Percentiles rank a stretch among this genome's conserved stretches.
Conservation (phyloP, 2,888 invertebrate species). For the Geophilus truncorum region DNA sequence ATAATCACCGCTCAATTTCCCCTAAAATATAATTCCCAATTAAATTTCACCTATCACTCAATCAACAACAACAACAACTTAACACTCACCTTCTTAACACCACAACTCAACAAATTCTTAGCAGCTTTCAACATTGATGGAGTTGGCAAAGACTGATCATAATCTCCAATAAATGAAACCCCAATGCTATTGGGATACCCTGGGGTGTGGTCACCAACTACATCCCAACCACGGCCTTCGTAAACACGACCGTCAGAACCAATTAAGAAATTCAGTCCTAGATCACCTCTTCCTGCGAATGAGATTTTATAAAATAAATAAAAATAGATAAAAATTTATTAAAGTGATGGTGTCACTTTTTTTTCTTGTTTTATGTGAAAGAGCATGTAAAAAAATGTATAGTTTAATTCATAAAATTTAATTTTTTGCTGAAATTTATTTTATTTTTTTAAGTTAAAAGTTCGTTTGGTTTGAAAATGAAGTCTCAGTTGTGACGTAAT, state of each 20-base stretch:
- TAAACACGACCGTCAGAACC: background rate
- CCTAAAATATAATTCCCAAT: background rate
- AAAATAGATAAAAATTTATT: too few species aligned
- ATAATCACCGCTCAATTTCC: background rate
- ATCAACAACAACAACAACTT: too few species aligned
- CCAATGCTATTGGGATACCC: background rate
- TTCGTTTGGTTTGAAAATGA: too few species aligned
- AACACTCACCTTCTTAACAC: background rate
- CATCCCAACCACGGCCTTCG: slow-evolving; percentile 15
- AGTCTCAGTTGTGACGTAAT: too few species aligned
- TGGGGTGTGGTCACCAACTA: background rate
- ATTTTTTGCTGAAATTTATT: too few species aligned
- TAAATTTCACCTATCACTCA: too few species aligned
- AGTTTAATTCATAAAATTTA: too few species aligned
- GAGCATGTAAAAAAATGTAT: too few species aligned
- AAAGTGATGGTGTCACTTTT: too few species aligned
- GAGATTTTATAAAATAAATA: too few species aligned
- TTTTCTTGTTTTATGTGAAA: too few species aligned
- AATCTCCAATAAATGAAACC: background rate
- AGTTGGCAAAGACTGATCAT: background rate
- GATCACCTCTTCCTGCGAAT: background rate
- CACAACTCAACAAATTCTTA: background rate
- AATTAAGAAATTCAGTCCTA: background rate
- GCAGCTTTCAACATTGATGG: background rate
- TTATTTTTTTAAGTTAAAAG: too few species aligned